Evolutionary conservation across 2,888 invertebrate species (phyloP).

Genomic region (Acrobasis repandana): DNA sequence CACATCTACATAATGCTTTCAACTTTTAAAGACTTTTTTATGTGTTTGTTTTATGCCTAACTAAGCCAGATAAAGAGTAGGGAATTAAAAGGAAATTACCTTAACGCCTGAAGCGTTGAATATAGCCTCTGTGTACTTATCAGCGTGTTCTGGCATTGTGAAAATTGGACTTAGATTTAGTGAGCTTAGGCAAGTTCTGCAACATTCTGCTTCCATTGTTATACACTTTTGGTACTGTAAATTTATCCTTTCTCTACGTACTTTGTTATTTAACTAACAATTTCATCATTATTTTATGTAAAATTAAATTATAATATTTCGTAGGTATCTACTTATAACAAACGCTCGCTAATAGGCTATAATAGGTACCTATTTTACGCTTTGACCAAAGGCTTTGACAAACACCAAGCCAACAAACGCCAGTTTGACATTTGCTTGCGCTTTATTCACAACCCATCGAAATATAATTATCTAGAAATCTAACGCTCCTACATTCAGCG

Average conservation of each 20-base stretch:
- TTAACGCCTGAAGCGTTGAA: conserved; percentile 53
- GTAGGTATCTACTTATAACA: no score
- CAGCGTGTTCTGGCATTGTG: conserved; percentile 44
- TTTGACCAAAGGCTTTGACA: no score
- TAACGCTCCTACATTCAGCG: no score
- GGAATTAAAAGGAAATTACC: conserved; percentile 40
- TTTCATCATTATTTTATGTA: background rate
- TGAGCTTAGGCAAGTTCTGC: conserved; percentile 56
- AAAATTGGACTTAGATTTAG: conserved; percentile 59
- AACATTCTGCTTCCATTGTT: conserved; percentile 55
- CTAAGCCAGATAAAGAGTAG: background rate
- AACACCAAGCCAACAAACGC: background rate
- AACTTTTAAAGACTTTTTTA: no score
- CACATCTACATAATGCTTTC: no score
- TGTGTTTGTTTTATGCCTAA: no score
- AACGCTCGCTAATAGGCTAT: no score
- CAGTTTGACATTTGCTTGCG: background rate
- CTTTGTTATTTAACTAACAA: background rate
- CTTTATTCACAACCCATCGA: background rate
- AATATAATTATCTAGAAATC: no score
- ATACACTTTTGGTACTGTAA: background rate
- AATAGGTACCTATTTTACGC: no score
- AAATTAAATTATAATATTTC: background rate
- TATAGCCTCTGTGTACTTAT: conserved; percentile 57
- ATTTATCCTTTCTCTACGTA: background rate